Base-by-base conservation (phyloP, 2,113 vertebrate genomes). In the Melanostigma gelatinosum region DNA sequence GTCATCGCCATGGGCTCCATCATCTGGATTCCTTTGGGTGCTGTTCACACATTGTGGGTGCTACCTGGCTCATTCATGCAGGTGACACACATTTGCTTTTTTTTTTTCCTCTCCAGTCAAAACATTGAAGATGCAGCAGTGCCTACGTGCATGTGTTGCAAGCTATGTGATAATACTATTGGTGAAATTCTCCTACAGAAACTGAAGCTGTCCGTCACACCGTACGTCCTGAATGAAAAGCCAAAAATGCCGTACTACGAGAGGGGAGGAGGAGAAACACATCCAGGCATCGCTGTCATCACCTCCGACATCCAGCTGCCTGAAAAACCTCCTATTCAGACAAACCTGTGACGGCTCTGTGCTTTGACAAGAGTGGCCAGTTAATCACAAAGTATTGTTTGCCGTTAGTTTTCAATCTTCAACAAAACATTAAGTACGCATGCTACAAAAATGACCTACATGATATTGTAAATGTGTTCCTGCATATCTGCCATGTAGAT, bases 1-100 rank as follows among this genome's bases (percentile, higher is more conserved):
- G 9, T 94, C 55, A 93, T 96, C 1, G 91, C 94, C 34, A 8
- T 95, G 87, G 88, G 86, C 10, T 96, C 95, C 52, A 94, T 96
- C 63, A 92, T 95, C 80, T 96, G 95, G 95, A 95, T 96, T 40
- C 95, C 95, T n/a, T 40, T 95, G n/a, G 93, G 78, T 42, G 93
- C 89, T 0, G 3, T 93, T 72, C 95, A 96, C 87, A 96, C 95
- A 1, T 24, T 95, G 74, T 94, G 93, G 93, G 84, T 92, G 61
- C 90, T 95, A 29, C 92, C 94, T 46, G 95, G 94, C 27, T 90
- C 95, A 8, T 64, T 94, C 54, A 79, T 69, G n/a, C 76, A 95
- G 93, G 94, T 95, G 73, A 84, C 5, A 6, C 4, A 77, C 27
- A 52, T 46, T 52, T 70, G 0, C 22, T 18, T n/a, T 74, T 15